A percentile compares a stretch with the other conserved stretches of the same genome.
phyloP scores from a whole-genome alignment of 1,140 invertebrate genomes.

The Ylistrum balloti region DNA sequence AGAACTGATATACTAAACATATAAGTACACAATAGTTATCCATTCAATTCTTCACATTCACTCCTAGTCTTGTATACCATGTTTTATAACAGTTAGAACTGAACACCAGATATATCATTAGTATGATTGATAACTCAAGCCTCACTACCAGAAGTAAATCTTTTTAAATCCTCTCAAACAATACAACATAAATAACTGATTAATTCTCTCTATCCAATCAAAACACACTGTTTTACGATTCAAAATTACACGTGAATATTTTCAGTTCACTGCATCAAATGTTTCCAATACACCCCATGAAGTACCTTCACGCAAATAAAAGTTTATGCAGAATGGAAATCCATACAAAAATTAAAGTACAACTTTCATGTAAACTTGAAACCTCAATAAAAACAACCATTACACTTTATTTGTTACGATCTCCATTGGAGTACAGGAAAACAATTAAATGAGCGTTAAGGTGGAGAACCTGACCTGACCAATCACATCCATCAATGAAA shows the following conservation, averaged over 20 bases:
- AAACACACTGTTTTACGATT: background rate
- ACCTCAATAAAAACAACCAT: background rate
- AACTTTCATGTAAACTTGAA: background rate
- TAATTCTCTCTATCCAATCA: background rate
- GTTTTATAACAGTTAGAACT: too few relatives aligned
- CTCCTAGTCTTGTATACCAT: too few relatives aligned
- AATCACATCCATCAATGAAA: background rate
- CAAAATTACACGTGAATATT: background rate
- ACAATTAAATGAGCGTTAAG: background rate
- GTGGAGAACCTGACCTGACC: background rate
- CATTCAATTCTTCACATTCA: too few relatives aligned
- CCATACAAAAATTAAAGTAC: background rate
- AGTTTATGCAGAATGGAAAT: background rate
- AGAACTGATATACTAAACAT: too few relatives aligned
- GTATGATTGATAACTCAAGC: background rate
- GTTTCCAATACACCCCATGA: background rate
- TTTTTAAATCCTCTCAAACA: background rate
- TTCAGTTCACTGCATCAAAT: background rate
- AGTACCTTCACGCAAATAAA: background rate
- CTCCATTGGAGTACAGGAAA: background rate
- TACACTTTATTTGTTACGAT: background rate
- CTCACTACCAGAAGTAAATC: background rate
- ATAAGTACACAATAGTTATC: too few relatives aligned
- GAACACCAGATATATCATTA: background rate
- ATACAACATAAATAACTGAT: slow-evolving; percentile 8